Conservation (phyloP, 2,797 vertebrate genomes). For the Aeoliscus strigatus region DNA sequence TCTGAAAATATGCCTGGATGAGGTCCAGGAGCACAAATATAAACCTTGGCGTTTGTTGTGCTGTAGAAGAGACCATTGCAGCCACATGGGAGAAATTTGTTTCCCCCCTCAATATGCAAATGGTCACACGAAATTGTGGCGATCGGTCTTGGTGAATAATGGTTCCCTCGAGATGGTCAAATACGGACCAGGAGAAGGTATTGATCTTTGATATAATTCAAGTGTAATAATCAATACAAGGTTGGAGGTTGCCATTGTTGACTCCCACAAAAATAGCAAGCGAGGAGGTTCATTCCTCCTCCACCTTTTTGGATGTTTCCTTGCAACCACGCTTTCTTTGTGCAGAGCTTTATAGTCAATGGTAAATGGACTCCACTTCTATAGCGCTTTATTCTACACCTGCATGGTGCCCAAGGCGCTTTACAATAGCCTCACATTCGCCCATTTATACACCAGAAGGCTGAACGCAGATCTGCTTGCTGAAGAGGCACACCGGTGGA, state of each 20-base stretch:
- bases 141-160: constrained; percentile 31
- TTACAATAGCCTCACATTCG: too few relatives aligned
- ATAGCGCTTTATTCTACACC: too few relatives aligned
- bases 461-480: too few relatives aligned
- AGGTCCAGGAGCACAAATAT: constrained; percentile 21
- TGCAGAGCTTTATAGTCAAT: too few relatives aligned
- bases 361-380: too few relatives aligned
- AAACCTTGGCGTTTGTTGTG: constrained; percentile 15
- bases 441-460: too few relatives aligned
- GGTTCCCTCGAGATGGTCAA: constrained; percentile 16
- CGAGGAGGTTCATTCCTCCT: constrained; percentile 1
- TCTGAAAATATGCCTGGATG: constrained; percentile 9
- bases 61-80: constrained; percentile 2
- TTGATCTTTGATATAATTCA: constrained; percentile 35
- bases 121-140: constrained; percentile 13
- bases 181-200: constrained; percentile 19
- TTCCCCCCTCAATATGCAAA: constrained; percentile 11
- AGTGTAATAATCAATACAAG: constrained; percentile 27
- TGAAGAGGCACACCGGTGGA: constrained; percentile 2
- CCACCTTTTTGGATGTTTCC: neutral
- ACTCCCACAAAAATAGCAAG: constrained; percentile 4
- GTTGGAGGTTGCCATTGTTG: constrained; percentile 4
- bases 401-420: too few relatives aligned
- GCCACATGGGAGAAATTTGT: constrained; percentile 18
- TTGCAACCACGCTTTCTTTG: neutral